A percentile compares a stretch with the other conserved stretches of the same genome.
phyloP scores from a whole-genome alignment of 2,797 vertebrate genomes.

The Avahi laniger region DNA sequence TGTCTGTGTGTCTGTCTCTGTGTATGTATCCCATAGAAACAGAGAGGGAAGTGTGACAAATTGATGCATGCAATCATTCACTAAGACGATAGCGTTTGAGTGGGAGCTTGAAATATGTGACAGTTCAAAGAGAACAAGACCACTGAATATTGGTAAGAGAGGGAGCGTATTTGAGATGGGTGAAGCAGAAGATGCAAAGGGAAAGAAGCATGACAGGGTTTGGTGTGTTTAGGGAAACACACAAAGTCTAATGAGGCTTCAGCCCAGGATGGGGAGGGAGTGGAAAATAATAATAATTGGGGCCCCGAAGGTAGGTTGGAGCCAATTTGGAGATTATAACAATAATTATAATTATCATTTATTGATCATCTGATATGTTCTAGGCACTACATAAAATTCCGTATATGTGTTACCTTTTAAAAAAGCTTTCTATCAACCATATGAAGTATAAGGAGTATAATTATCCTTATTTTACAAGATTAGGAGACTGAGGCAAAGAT shows the following conservation, averaged over 20 bases:
- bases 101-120: not conserved
- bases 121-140: not conserved
- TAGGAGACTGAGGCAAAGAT: not conserved
- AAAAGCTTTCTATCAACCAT: not conserved
- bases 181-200: not conserved
- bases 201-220: not conserved
- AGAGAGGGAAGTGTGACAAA: not conserved
- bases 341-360: not conserved
- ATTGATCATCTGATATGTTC: not conserved
- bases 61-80: not conserved
- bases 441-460: not conserved
- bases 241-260: not conserved
- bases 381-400: not conserved
- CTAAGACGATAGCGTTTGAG: not conserved
- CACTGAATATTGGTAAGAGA: not conserved
- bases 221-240: not conserved
- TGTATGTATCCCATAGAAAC: not conserved
- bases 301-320: not conserved
- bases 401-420: not conserved
- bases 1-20: not conserved
- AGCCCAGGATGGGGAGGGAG: not conserved
- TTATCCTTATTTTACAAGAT: not conserved
- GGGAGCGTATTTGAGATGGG: not conserved
- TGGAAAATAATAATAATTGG: slow-evolving; percentile 1
- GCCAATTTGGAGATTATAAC: not conserved